These are phyloP conservation scores for Spilosoma lubricipeda DNA, from an alignment of 2,888 invertebrate species.

Conservation along the genomic window DNA sequence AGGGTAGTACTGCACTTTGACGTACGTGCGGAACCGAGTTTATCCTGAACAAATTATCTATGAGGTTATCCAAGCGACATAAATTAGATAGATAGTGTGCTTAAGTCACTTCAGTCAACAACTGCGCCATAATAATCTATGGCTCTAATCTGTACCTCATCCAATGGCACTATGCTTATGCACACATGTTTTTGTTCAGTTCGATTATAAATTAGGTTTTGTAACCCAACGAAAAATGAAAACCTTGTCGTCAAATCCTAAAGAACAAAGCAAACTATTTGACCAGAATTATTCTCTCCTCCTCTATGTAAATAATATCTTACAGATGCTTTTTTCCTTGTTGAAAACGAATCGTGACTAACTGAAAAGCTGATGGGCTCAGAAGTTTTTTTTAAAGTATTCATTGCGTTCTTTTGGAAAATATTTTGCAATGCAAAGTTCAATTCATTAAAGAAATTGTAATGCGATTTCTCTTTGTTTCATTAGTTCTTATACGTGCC, in stretches of 20 bases:
- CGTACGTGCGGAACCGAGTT: slow-evolving; percentile 30
- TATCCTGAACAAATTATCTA: slow-evolving; percentile 23
- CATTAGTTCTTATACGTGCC: not conserved
- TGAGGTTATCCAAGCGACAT: slow-evolving; percentile 33
- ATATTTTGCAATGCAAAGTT: not conserved
- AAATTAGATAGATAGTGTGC: slow-evolving; percentile 20
- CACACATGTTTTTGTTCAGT: too few species aligned
- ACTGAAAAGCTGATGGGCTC: not conserved
- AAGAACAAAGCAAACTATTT: too few species aligned
- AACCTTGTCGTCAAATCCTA: not conserved
- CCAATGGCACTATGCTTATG: not conserved
- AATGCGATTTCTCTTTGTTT: not conserved
- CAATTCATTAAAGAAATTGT: not conserved
- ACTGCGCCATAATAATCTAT: not conserved
- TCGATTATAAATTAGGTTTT: not conserved
- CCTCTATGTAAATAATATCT: not conserved
- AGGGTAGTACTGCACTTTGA: slow-evolving; percentile 38
- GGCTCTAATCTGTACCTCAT: not conserved
- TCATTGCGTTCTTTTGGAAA: not conserved
- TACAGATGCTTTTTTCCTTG: not conserved
- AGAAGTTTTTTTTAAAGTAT: not conserved
- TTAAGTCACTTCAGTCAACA: not conserved
- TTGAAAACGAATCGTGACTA: not conserved
- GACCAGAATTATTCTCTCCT: not conserved
- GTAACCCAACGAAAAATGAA: not conserved